Evolutionary conservation across 2,797 vertebrate genomes (phyloP).

Genomic region (Sylvia borin): DNA sequence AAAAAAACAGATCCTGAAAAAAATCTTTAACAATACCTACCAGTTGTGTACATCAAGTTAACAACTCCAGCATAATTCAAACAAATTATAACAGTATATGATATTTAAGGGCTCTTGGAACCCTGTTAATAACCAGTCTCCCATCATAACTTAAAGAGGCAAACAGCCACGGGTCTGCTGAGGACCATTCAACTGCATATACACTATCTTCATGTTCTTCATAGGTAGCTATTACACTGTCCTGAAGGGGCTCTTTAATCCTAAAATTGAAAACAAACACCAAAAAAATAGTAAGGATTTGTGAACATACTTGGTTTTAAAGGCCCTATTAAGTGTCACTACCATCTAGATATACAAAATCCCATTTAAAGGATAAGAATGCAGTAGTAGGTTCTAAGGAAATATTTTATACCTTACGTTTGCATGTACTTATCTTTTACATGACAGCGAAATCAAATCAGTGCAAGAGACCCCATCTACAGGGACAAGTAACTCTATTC

Average conservation of each 20-base stretch:
- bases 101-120: slow-evolving; percentile 94
- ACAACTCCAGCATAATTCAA: slow-evolving; percentile 34
- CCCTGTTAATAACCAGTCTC: slow-evolving; percentile 95
- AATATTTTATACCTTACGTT: background rate
- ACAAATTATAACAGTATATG: slow-evolving; percentile 89
- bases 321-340: background rate
- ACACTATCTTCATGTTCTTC: slow-evolving; percentile 99
- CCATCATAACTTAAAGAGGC: slow-evolving; percentile 97
- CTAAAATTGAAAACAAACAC: slow-evolving; percentile 67
- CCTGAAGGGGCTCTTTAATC: slow-evolving; percentile 90
- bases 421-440: background rate
- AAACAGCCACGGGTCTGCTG: slow-evolving; percentile 96
- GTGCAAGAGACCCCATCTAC: background rate
- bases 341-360: background rate
- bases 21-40: slow-evolving; percentile 47
- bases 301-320: slow-evolving; percentile 25
- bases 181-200: slow-evolving; percentile 97
- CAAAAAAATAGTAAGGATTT: background rate
- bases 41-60: slow-evolving; percentile 42
- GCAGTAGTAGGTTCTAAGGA: background rate
- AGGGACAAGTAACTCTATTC: background rate
- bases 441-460: background rate
- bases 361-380: background rate
- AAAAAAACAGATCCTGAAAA: slow-evolving; percentile 37
- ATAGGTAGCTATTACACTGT: slow-evolving; percentile 94